These are phyloP conservation scores for Aporrectodea caliginosa DNA, from an alignment of 1,140 invertebrate genomes.

Conservation along the genomic window DNA sequence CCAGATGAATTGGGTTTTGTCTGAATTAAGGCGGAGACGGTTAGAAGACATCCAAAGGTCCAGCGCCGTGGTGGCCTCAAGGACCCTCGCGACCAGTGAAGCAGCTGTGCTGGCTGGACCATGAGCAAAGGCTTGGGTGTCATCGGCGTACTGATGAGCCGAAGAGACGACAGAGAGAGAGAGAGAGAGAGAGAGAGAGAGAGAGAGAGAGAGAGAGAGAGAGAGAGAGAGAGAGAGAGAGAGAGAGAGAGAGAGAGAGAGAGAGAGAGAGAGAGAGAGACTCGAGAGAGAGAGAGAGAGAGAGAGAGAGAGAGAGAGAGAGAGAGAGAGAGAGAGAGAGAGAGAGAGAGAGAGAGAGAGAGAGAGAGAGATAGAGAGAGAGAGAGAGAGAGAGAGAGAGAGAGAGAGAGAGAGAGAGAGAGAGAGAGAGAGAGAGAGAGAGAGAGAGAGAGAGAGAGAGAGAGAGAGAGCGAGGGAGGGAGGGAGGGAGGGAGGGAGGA, in stretches of 20 bases:
- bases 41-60: too few relatives aligned
- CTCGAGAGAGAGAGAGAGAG: constrained; percentile 20
- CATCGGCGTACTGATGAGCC: too few relatives aligned
- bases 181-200: not conserved
- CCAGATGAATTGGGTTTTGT: too few relatives aligned
- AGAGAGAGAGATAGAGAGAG: not conserved
- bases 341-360: constrained; percentile 12
- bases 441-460: not conserved
- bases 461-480: not conserved
- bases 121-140: too few relatives aligned
- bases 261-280: constrained; percentile 27
- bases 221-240: constrained; percentile 8
- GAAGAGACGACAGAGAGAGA: constrained; percentile 3
- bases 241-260: constrained; percentile 19
- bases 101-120: too few relatives aligned
- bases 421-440: constrained; percentile 10
- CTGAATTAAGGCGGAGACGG: too few relatives aligned
- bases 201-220: constrained; percentile 6
- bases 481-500: not conserved
- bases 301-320: constrained; percentile 24
- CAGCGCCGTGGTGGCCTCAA: too few relatives aligned
- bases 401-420: not conserved
- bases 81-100: too few relatives aligned
- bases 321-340: constrained; percentile 7
- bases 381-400: not conserved